These are phyloP conservation scores for Charadrius vociferus DNA, from an alignment of 2,113 vertebrate species.

Conservation along the genomic window DNA sequence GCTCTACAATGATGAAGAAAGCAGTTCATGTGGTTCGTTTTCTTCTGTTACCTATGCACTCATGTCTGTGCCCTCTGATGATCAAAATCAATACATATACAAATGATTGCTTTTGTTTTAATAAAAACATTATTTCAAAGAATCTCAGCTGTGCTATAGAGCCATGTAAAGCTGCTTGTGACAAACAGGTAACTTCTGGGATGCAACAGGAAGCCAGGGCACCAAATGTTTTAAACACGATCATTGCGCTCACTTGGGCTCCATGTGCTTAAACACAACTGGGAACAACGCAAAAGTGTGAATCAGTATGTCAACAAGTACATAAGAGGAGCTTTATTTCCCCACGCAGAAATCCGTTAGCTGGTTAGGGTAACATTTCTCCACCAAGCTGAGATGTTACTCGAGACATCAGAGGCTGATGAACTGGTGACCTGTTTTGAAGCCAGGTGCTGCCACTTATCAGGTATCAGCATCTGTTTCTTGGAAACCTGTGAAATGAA, in stretches of 20 bases:
- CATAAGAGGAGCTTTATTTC: not conserved
- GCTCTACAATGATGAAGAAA: not conserved
- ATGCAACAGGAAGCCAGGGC: not conserved
- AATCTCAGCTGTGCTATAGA: not conserved
- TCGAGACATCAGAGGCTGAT: slow-evolving; percentile 29
- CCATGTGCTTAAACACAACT: not conserved
- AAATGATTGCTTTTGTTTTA: not conserved
- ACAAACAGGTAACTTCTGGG: not conserved
- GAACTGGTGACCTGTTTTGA: slow-evolving; percentile 35
- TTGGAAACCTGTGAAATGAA: slow-evolving; percentile 35
- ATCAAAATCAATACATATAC: not conserved
- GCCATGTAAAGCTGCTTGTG: not conserved
- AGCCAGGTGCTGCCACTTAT: slow-evolving; percentile 47
- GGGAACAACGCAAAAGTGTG: not conserved
- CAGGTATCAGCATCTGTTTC: slow-evolving; percentile 61
- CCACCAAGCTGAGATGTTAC: not conserved
- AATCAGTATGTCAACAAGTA: slow-evolving; percentile 31
- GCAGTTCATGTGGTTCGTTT: not conserved
- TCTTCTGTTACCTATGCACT: not conserved
- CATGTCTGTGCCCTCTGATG: not conserved
- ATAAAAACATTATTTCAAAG: slow-evolving; percentile 3
- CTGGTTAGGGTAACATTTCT: slow-evolving; percentile 28
- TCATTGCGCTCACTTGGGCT: not conserved
- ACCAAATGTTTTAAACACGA: not conserved
- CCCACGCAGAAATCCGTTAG: slow-evolving; percentile 3